phyloP scores from a whole-genome alignment of 2,113 vertebrate species.

The Oceanites oceanicus region DNA sequence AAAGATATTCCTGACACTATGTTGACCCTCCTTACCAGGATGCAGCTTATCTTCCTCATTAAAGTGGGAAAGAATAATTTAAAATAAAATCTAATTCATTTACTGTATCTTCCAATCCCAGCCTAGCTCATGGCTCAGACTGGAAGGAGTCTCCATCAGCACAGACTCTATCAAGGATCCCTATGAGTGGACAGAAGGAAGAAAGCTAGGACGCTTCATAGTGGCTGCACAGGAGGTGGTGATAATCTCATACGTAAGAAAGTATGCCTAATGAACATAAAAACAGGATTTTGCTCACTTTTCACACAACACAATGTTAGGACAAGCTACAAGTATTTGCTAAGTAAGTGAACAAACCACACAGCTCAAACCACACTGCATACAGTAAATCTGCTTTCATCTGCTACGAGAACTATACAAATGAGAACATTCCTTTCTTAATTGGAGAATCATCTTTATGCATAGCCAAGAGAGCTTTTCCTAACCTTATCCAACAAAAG shows the following conservation, averaged over 20 bases:
- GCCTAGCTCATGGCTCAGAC: not conserved
- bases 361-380: not conserved
- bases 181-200: not conserved
- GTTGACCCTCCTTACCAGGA: not conserved
- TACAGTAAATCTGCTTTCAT: not conserved
- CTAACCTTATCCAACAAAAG: not conserved
- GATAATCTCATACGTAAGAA: not conserved
- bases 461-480: not conserved
- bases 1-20: not conserved
- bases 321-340: not conserved
- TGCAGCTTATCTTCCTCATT: not conserved
- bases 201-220: not conserved
- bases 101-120: not conserved
- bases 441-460: not conserved
- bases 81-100: not conserved
- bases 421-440: not conserved
- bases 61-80: not conserved
- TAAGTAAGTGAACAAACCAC: not conserved
- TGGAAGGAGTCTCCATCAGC: not conserved
- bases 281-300: not conserved
- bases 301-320: not conserved
- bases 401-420: not conserved
- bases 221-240: not conserved
- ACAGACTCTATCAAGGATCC: not conserved
- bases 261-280: not conserved